Conservation (phyloP, 2,113 vertebrate species). For the Myiagra hebetior region DNA sequence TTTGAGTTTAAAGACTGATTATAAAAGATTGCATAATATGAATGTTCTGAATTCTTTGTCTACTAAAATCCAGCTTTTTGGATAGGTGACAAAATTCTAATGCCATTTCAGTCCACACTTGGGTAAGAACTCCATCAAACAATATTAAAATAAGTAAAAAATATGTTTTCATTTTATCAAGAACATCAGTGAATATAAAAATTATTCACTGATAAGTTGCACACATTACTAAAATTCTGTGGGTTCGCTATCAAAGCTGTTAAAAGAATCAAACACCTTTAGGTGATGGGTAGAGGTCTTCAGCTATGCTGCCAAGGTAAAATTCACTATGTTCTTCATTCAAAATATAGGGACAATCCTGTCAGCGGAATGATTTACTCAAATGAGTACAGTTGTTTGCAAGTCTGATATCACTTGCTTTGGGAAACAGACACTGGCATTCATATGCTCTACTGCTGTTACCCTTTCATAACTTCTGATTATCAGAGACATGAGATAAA, state of each 20-base stretch:
- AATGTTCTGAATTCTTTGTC: slow-evolving; percentile 6
- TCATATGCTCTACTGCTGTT: neutral
- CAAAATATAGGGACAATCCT: neutral
- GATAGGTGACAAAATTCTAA: neutral
- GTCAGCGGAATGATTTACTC: neutral
- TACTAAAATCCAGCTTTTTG: slow-evolving; percentile 7
- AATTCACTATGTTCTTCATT: neutral
- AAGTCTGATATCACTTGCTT: neutral
- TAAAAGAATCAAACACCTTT: neutral
- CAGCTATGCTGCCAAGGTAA: neutral
- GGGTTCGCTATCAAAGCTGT: neutral
- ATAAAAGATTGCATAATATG: neutral
- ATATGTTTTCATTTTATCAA: neutral
- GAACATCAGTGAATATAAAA: neutral
- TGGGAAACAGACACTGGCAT: neutral
- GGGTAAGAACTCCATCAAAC: neutral
- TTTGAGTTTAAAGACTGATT: neutral
- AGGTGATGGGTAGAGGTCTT: neutral
- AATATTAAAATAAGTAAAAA: neutral
- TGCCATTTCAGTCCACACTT: neutral
- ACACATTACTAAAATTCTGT: neutral
- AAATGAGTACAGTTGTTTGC: neutral
- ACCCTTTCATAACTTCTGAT: neutral
- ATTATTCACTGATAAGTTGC: neutral
- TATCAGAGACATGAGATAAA: neutral